phyloP scores from a whole-genome alignment of 2,888 invertebrate genomes.

The Malacosoma neustria region DNA sequence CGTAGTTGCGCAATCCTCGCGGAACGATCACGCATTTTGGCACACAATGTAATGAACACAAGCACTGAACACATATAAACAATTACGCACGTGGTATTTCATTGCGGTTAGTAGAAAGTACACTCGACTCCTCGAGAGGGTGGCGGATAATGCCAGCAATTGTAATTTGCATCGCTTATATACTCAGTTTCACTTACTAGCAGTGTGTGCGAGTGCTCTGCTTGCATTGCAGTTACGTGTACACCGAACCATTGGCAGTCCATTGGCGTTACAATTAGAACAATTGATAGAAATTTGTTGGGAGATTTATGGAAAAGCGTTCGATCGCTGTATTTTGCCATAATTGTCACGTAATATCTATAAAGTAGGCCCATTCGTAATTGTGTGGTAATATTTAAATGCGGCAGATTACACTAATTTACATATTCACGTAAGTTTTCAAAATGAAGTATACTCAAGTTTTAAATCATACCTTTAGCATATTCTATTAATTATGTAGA shows the following conservation, averaged over 20 bases:
- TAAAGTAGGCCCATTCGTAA: conserved; percentile 10
- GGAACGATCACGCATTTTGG: conserved; percentile 7
- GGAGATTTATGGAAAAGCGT: conserved; percentile 42
- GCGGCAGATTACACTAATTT: conserved; percentile 11
- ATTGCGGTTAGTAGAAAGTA: conserved; percentile 36
- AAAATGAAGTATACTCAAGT: conserved; percentile 2
- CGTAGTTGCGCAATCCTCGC: not conserved
- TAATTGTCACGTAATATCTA: conserved; percentile 27
- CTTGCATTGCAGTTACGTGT: conserved; percentile 53
- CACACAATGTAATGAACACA: conserved; percentile 16
- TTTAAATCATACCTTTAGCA: too few relatives aligned
- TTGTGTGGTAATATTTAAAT: conserved; percentile 22
- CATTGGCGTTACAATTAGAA: conserved; percentile 48
- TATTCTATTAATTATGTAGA: too few relatives aligned
- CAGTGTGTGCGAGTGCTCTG: conserved; percentile 47
- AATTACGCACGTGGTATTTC: conserved; percentile 66
- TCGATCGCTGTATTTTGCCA: conserved; percentile 28
- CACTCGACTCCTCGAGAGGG: conserved; percentile 53
- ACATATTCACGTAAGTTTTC: conserved; percentile 15
- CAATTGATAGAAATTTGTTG: conserved; percentile 67
- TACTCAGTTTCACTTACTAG: conserved; percentile 61
- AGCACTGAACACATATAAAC: conserved; percentile 21
- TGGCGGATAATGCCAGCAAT: conserved; percentile 60
- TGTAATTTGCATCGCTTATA: conserved; percentile 72
- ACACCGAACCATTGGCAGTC: conserved; percentile 49